Conservation (phyloP, 1,140 invertebrate species). For the Drosophila suzukii region DNA sequence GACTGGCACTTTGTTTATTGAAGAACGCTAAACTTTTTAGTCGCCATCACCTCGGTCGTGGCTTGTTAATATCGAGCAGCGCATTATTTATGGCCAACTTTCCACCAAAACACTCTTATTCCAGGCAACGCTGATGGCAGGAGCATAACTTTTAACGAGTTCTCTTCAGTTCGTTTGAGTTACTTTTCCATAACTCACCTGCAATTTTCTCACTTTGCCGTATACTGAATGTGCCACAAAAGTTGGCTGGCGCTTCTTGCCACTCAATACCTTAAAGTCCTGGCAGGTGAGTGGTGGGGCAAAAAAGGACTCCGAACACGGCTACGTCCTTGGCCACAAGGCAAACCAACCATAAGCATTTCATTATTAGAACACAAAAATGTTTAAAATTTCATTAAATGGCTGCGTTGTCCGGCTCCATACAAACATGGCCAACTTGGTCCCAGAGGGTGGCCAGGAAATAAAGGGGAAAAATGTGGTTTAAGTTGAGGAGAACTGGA, state of each 20-base stretch:
- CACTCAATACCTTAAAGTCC: slow-evolving; percentile 34
- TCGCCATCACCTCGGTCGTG: slow-evolving; percentile 28
- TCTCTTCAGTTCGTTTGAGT: slow-evolving; percentile 36
- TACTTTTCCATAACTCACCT: slow-evolving; percentile 22
- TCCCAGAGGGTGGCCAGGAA: slow-evolving; percentile 14
- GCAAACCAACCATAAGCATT: slow-evolving; percentile 63
- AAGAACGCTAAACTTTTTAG: slow-evolving; percentile 68
- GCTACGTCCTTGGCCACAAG: slow-evolving; percentile 17
- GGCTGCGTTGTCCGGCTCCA: slow-evolving; percentile 49
- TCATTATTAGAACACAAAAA: slow-evolving; percentile 79
- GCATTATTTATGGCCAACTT: slow-evolving; percentile 79
- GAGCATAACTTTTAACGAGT: slow-evolving; percentile 73
- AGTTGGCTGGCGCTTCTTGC: slow-evolving; percentile 1
- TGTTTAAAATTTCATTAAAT: slow-evolving; percentile 80
- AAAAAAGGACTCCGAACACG: not conserved
- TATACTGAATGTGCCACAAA: slow-evolving; percentile 2
- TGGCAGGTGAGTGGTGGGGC: not conserved
- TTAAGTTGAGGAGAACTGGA: not conserved
- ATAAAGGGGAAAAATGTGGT: not conserved
- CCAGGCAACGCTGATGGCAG: slow-evolving; percentile 13
- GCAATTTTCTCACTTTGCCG: slow-evolving; percentile 30
- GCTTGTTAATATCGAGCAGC: slow-evolving; percentile 78
- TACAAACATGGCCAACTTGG: slow-evolving; percentile 35
- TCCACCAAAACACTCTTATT: slow-evolving; percentile 60
- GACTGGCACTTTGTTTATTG: slow-evolving; percentile 73